Evolutionary conservation across 1,140 invertebrate species (phyloP).

Genomic region (Drosophila persimilis): DNA sequence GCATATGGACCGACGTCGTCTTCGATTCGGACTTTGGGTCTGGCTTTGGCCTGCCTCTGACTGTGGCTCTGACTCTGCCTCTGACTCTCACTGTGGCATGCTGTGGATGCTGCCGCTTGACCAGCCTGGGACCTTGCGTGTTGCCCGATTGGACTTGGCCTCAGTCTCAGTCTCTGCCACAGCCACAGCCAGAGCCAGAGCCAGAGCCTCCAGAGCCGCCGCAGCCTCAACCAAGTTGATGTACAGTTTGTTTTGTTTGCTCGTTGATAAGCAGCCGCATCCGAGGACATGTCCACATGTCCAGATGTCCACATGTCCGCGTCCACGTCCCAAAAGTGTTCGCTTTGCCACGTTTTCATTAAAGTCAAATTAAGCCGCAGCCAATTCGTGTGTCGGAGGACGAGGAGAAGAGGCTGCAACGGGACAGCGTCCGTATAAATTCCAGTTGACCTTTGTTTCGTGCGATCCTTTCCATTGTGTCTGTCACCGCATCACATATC

Average conservation of each 20-base stretch:
- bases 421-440: slow-evolving; percentile 16
- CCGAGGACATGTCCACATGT: slow-evolving; percentile 39
- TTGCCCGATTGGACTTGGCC: slow-evolving; percentile 39
- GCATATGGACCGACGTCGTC: slow-evolving; percentile 66
- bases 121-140: slow-evolving; percentile 28
- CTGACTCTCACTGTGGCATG: slow-evolving; percentile 26
- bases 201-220: background rate
- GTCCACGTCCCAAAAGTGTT: slow-evolving; percentile 42
- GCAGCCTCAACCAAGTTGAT: slow-evolving; percentile 47
- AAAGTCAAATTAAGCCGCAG: slow-evolving; percentile 53
- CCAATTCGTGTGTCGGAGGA: too few relatives aligned
- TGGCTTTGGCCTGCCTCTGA: slow-evolving; percentile 18
- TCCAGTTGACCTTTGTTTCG: slow-evolving; percentile 46
- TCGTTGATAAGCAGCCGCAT: slow-evolving; percentile 56
- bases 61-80: slow-evolving; percentile 11
- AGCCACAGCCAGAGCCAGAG: background rate
- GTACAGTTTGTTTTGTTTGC: slow-evolving; percentile 62
- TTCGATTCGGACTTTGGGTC: slow-evolving; percentile 30
- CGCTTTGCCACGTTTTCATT: slow-evolving; percentile 57
- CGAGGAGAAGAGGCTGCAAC: background rate
- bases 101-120: slow-evolving; percentile 23
- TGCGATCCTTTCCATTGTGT: slow-evolving; percentile 55
- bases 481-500: slow-evolving; percentile 49
- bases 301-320: background rate
- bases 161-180: slow-evolving; percentile 28